These are phyloP conservation scores for Dorcus hopei DNA, from an alignment of 2,888 invertebrate genomes.

Conservation along the genomic window DNA sequence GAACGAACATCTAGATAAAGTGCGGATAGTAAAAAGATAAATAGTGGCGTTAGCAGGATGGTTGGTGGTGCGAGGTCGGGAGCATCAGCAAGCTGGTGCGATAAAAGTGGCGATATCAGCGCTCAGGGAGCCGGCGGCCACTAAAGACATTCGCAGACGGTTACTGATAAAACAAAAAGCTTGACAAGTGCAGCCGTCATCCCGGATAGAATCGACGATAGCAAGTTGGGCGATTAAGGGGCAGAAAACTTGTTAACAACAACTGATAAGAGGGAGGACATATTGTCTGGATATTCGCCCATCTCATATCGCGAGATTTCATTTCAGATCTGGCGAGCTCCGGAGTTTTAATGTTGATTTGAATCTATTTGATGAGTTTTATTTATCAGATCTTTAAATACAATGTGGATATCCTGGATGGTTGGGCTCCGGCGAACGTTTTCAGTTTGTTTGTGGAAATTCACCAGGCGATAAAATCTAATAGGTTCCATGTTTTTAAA, in stretches of 20 bases:
- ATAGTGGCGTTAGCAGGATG: neutral
- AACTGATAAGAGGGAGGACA: conserved; percentile 46
- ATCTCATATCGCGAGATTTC: conserved; percentile 45
- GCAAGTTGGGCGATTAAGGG: conserved; percentile 43
- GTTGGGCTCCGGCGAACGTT: conserved; percentile 22
- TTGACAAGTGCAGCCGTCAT: conserved; percentile 44
- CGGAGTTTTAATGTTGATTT: conserved; percentile 49
- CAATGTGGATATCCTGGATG: conserved; percentile 16
- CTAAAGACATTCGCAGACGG: conserved; percentile 39
- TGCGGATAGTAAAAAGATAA: neutral
- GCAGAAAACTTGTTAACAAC: conserved; percentile 49
- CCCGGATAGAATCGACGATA: conserved; percentile 37
- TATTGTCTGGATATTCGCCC: conserved; percentile 49
- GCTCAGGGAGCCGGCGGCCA: conserved; percentile 5
- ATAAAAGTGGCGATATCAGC: neutral
- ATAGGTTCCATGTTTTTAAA: conserved; percentile 41
- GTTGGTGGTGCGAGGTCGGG: neutral
- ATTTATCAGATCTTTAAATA: conserved; percentile 44
- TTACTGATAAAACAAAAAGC: conserved; percentile 43
- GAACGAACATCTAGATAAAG: neutral
- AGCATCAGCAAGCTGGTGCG: too few relatives aligned
- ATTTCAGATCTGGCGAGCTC: conserved; percentile 47
- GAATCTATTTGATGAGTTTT: conserved; percentile 51
- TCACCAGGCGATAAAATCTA: conserved; percentile 38
- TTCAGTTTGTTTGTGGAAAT: conserved; percentile 40